phyloP scores from a whole-genome alignment of 2,888 invertebrate genomes.

The Podabrus alpinus region DNA sequence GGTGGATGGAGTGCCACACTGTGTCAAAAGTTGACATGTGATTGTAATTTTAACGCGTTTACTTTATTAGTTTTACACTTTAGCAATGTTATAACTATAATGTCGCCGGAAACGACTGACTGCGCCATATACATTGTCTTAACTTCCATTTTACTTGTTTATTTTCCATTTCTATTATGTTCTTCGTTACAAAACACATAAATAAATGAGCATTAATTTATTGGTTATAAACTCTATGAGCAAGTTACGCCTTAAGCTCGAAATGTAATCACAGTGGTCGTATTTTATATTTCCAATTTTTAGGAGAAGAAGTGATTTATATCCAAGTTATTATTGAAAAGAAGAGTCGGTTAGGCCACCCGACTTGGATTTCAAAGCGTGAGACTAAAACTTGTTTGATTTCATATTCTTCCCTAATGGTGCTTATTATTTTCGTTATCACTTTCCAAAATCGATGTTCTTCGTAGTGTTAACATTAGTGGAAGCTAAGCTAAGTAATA shows the following conservation, averaged over 20 bases:
- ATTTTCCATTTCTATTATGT: background rate
- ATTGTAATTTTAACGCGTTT: slow-evolving; percentile 34
- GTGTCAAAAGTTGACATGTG: slow-evolving; percentile 33
- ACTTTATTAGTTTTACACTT: slow-evolving; percentile 28
- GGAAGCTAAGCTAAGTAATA: background rate
- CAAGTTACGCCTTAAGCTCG: background rate
- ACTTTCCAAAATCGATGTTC: background rate
- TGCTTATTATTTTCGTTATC: background rate
- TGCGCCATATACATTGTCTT: background rate
- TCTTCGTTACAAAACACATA: background rate
- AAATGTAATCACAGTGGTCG: background rate
- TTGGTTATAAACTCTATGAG: background rate
- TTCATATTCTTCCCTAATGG: background rate
- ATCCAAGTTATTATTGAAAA: background rate
- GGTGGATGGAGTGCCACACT: slow-evolving; percentile 31
- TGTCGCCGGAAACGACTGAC: slow-evolving; percentile 12
- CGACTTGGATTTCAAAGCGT: background rate
- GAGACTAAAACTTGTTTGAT: background rate
- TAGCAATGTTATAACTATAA: slow-evolving; percentile 9
- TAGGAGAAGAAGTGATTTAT: background rate
- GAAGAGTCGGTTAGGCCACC: background rate
- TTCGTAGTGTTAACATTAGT: background rate
- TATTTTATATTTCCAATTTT: background rate
- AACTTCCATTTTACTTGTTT: background rate
- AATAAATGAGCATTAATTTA: background rate